Percentiles rank a stretch among this genome's conserved stretches.
Conservation (phyloP, 2,113 vertebrate species). For the human region GRCh38 chr11:3668501-3669000, state of each 20-base stretch:
- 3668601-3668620: neutral
- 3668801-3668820: neutral
- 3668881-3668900: neutral
- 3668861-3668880: neutral
- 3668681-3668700: neutral
- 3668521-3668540: too few species aligned
- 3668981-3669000: neutral
- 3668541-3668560: too few species aligned
- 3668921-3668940: neutral
- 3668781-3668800: neutral
- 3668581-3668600: fast-evolving
- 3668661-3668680: neutral
- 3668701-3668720: too few species aligned
- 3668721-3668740: neutral
- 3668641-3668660: neutral
- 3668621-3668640: neutral
- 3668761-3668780: neutral
- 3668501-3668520: too few species aligned
- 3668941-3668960: neutral
- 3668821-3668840: neutral
- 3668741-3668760: neutral
- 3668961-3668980: neutral
- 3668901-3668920: neutral
- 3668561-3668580: fast-evolving
- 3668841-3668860: neutral